phyloP scores from a whole-genome alignment of 2,888 invertebrate genomes.

The Drosophila emarginata region DNA sequence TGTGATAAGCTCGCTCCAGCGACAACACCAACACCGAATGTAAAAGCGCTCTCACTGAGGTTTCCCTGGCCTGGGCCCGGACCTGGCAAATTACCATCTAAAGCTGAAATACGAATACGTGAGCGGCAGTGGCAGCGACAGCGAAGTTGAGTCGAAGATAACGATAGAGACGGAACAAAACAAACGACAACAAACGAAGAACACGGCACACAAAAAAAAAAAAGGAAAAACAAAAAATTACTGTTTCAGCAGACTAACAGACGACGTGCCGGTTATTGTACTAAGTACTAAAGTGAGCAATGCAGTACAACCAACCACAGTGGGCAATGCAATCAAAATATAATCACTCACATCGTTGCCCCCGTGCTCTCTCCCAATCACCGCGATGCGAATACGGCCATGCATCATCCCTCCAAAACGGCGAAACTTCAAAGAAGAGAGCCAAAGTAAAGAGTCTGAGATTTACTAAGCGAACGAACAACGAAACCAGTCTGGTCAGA shows the following conservation, averaged over 20 bases:
- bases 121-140: constrained; percentile 53
- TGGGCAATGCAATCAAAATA: constrained; percentile 76
- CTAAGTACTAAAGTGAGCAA: constrained; percentile 49
- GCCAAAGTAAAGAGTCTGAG: constrained; percentile 73
- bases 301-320: constrained; percentile 78
- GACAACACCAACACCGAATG: constrained; percentile 54
- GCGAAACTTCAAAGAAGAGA: constrained; percentile 75
- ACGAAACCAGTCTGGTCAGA: constrained; percentile 62
- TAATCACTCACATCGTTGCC: constrained; percentile 80
- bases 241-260: constrained; percentile 77
- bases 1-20: constrained; percentile 64
- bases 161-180: constrained; percentile 76
- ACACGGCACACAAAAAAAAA: constrained; percentile 38
- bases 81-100: constrained; percentile 72
- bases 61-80: constrained; percentile 44
- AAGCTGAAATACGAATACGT: constrained; percentile 75
- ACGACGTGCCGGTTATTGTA: constrained; percentile 71
- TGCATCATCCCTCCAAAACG: constrained; percentile 76
- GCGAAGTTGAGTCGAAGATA: constrained; percentile 64
- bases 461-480: constrained; percentile 68
- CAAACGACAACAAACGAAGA: constrained; percentile 65
- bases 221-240: constrained; percentile 59
- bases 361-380: constrained; percentile 76
- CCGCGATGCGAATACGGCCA: constrained; percentile 62
- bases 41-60: constrained; percentile 71